Conservation (phyloP, 1,140 invertebrate genomes). For the Euschistus heros region DNA sequence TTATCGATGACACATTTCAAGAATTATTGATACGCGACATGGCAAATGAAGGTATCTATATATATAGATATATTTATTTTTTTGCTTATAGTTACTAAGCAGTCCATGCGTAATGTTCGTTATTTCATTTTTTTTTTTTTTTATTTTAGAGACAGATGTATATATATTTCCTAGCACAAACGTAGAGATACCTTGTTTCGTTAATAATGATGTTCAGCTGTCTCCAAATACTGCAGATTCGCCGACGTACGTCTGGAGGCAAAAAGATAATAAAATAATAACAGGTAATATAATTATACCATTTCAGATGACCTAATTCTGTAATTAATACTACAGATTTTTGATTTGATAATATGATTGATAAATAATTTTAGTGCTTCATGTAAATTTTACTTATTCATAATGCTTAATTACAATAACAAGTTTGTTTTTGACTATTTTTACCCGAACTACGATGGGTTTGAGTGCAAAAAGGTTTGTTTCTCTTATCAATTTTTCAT, state of each 20-base stretch:
- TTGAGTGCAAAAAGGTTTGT: no score
- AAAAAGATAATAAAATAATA: not conserved
- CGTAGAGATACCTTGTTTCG: conserved; percentile 13
- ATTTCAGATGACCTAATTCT: not conserved
- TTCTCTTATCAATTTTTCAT: no score
- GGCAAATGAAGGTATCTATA: conserved; percentile 11
- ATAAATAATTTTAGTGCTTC: not conserved
- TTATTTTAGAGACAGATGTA: conserved; percentile 17
- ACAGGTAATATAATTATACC: not conserved
- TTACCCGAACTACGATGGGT: no score
- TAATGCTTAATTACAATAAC: not conserved
- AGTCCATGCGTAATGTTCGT: not conserved
- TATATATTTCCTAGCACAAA: conserved; percentile 19
- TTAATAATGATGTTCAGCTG: conserved; percentile 1
- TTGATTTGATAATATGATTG: conserved; percentile 10
- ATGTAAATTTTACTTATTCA: not conserved
- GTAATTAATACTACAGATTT: conserved; percentile 2
- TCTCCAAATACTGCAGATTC: conserved; percentile 18
- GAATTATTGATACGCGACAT: conserved; percentile 6
- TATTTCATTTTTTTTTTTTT: not conserved
- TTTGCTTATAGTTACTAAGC: not conserved
- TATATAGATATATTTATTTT: not conserved
- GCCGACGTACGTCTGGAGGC: not conserved
- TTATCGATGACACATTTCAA: conserved; percentile 5
- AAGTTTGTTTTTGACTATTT: no score